Percentiles rank a stretch among this genome's conserved stretches.
Evolutionary conservation across 2,113 vertebrate genomes (phyloP).

Genomic region (Cranoglanis bouderius): DNA sequence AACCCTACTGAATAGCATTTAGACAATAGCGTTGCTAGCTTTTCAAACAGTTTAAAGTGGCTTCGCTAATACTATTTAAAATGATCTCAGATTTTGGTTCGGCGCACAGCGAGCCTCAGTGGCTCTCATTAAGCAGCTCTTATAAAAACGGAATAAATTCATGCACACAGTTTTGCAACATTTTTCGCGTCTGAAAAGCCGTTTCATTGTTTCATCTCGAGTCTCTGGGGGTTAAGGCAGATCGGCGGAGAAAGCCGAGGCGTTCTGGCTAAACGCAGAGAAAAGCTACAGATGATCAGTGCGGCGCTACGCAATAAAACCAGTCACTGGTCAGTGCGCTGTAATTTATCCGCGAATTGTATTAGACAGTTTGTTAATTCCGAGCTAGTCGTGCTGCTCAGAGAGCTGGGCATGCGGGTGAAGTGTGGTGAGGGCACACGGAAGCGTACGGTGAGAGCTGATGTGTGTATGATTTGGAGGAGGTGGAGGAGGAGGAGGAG

Average conservation of each 20-base stretch:
- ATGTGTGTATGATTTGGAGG: constrained; percentile 72
- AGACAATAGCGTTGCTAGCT: constrained; percentile 73
- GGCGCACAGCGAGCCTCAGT: not conserved
- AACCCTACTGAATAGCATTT: not conserved
- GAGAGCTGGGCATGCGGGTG: constrained; percentile 21
- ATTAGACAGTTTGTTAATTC: not conserved
- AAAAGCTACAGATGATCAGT: constrained; percentile 33
- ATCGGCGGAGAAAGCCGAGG: constrained; percentile 60
- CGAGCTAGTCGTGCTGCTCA: not conserved
- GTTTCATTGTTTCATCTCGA: constrained; percentile 79
- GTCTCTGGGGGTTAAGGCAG: constrained; percentile 77
- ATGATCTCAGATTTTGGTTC: constrained; percentile 44
- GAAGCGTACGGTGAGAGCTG: constrained; percentile 55
- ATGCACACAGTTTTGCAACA: not conserved
- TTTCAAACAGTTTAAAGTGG: constrained; percentile 60
- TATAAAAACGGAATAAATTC: not conserved
- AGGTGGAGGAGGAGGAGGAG: constrained; percentile 33
- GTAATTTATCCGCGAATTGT: not conserved
- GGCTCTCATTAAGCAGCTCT: not conserved
- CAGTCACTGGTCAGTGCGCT: not conserved
- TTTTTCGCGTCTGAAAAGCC: constrained; percentile 62
- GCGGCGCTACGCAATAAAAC: constrained; percentile 31
- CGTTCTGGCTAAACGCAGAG: constrained; percentile 47
- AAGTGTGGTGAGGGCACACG: constrained; percentile 45
- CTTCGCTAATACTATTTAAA: constrained; percentile 53